Evolutionary conservation across 2,797 vertebrate genomes (phyloP), one percentile per base, ranked within the genome.

Genomic region (Danio jaintianensis): DNA sequence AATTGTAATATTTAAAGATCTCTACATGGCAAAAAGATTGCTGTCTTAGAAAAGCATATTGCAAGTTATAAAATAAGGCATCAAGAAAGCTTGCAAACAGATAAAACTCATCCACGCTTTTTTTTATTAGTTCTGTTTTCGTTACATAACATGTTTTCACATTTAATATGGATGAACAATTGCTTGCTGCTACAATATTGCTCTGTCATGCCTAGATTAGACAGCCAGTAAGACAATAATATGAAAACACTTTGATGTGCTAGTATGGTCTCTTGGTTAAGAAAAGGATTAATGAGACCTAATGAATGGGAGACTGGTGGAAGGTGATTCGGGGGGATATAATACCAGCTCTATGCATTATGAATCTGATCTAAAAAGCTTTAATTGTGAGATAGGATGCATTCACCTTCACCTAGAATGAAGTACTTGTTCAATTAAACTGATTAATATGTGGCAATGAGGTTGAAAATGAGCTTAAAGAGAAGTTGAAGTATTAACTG

Each of bases 351-450:
- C 84, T 87, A 88, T 85, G 86, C 87, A 89, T 88, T 88, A 86
- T 81, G 81, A 85, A 87, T 38, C 67, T 38, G 48, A 52, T 52
- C 5, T 69, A 69, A 52, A 69, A 11, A 0, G 4, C 48, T 69
- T 40, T 52, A 42, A 40, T 43, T 4, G 36, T 20, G 36, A 20
- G 36, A 55, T 36, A 55, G 68, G 11, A 91, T 88, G 89, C 89
- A 72, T 74, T 81, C 79, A 82, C 88, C 84, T 88, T 86, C 64
- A 82, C 82, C 84, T 72, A 71, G 70, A 64, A 40, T 29, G 18
- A 47, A 48, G 81, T 73, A 91, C 89, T 90, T 91, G 89, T 90
- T 91, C 85, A 88, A 88, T 90, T 89, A 88, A 89, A 90, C 83
- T 89, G 50, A 85, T 85, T 89, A 89, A 90, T 89, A 89, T 89